Evolutionary conservation across 1,140 invertebrate species (phyloP), one percentile per base, ranked within the genome.

Genomic region (Helicoverpa zea): DNA sequence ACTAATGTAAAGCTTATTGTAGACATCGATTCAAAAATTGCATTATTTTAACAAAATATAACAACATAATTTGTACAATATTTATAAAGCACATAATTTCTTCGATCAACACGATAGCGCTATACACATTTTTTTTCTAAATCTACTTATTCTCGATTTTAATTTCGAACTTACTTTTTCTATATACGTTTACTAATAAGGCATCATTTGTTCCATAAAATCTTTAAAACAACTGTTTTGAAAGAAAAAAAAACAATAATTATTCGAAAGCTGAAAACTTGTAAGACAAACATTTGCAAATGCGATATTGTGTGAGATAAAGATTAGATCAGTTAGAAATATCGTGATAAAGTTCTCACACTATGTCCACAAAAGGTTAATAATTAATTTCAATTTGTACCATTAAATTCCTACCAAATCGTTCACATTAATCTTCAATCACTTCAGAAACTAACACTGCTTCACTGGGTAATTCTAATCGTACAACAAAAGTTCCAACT

Each of bases 391-490:
- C 4, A 9, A 47, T 66, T 66, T 66, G 63, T 66, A 66, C 63
- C 16, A 56, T 47, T 10, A 35, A 14, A 61, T 61, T 16, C 58
- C 3, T 29, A 30, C 11, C 52, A n/a, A 63, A 68, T 43, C 43
- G 10, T 68, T 58, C n/a, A 11, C 14, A 56, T 56, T 68, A 23
- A 47, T 49, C 64, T 16, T 68, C 43, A 49, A 11, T 68, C 64
- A 68, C 64, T 68, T 68, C 66, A 72, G 49, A 68, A 72, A 64
- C 35, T 64, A 47, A 72, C 49, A 29, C 47, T 30, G 49, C 68
- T 54, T 72, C 68, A 72, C 68, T 72, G 68, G 68, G 68, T 10
- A 9, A 10, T 61, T 61, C 64, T 68, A 68, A 68, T n/a, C 49
- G 23, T 51, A 70, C 49, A 72, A 54, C 11, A 14, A 66, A 49